These are phyloP conservation scores for Chelonus formosanus DNA, from an alignment of 2,888 invertebrate genomes.

Conservation along the genomic window DNA sequence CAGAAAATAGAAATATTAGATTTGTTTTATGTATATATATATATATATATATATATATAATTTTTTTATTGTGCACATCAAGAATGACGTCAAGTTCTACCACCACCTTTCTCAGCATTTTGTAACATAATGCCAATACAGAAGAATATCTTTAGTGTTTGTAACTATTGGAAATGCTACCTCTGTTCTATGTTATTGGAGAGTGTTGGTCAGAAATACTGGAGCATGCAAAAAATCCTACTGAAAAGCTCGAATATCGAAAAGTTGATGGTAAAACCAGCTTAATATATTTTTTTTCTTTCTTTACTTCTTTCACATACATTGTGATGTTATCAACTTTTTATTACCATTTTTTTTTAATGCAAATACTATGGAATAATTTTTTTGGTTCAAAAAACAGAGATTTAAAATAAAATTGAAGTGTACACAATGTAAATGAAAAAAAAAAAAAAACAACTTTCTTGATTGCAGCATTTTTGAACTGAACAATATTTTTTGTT, in stretches of 20 bases:
- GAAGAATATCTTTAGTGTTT: background rate
- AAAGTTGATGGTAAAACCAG: conserved; percentile 25
- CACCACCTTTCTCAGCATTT: background rate
- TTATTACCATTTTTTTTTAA: conserved; percentile 48
- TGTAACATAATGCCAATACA: background rate
- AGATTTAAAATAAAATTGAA: no score
- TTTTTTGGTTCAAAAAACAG: no score
- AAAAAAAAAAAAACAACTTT: no score
- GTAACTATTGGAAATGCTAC: no score
- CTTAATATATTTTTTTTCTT: conserved; percentile 7
- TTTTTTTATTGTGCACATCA: no score
- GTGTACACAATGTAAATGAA: no score
- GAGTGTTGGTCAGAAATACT: conserved; percentile 4
- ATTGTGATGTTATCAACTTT: no score
- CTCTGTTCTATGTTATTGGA: background rate
- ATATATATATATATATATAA: no score
- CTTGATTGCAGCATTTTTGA: no score
- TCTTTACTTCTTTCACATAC: background rate
- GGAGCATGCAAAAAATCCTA: background rate
- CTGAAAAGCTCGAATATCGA: background rate
- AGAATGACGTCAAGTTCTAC: background rate
- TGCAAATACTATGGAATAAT: conserved; percentile 17
- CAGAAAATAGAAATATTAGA: no score
- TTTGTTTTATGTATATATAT: no score
- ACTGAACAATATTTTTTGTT: no score